Evolutionary conservation across 2,113 vertebrate genomes (phyloP), one percentile per base, ranked within the genome.

Genomic region (Eubucco bourcierii): DNA sequence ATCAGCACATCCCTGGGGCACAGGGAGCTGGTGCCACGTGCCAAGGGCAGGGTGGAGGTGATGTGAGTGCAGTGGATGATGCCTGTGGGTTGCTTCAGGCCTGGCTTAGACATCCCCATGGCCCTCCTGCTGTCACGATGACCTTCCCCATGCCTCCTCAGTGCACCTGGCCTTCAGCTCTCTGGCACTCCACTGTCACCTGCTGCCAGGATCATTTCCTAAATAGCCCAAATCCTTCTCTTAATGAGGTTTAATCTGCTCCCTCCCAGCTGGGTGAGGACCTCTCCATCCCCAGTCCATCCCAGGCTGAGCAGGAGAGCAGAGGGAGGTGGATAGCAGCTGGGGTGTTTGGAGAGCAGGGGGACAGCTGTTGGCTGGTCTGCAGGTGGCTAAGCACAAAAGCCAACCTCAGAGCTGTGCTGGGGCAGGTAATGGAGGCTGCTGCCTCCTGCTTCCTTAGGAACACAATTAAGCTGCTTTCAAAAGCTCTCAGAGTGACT

Each of bases 401-500:
- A 90, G 68, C 78, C 18, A 23, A 46, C 2, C 2, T 71, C 64
- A 31, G 50, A 39, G 66, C 72, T 3, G 18, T 75, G 76, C 84
- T 82, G 81, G 55, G 24, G 6, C 90, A 91, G 85, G 92, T 93
- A 88, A 93, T 90, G 64, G 74, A 60, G 84, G 73, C 68, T 70
- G 74, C 78, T 75, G 73, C 76, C 53, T 86, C 52, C 79, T 19
- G 1, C 5, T 71, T 95, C 67, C 17, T 96, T 90, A 96, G 64
- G 60, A 90, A 81, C 11, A 31, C 56, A 87, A 83, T 90, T 91
- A 87, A 84, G 46, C 65, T 84, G 34, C 65, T 88, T 24, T 19
- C 24, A 39, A 44, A 73, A 88, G 80, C 5, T 1, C 85, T 74
- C 34, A 0, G 72, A 63, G 29, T 44, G 92, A 65, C 73, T 76